Evolutionary conservation across 2,113 vertebrate species (phyloP).

Genomic region (Elaphurus davidianus): DNA sequence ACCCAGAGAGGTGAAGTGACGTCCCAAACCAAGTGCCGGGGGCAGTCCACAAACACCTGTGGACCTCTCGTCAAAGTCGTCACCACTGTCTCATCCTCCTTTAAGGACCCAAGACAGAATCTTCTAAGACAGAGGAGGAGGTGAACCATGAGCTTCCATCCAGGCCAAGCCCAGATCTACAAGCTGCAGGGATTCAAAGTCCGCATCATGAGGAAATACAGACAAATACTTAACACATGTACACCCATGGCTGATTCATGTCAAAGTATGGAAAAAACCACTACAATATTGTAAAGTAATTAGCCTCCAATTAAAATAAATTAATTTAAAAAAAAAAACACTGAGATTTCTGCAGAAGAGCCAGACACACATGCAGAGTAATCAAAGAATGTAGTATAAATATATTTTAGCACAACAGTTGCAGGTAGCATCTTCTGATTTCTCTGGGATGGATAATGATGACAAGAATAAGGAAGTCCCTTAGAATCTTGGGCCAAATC

Average conservation of each 20-base stretch:
- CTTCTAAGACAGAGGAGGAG: not conserved
- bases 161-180: not conserved
- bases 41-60: accelerated
- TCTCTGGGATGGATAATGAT: not conserved
- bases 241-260: not conserved
- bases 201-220: accelerated
- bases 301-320: not conserved
- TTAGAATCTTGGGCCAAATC: not conserved
- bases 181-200: not conserved
- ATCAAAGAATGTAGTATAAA: not conserved
- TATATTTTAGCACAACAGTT: not conserved
- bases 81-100: accelerated
- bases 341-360: not conserved
- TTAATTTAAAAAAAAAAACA: not conserved
- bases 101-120: not conserved
- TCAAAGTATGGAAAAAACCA: not conserved
- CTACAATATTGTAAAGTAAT: not conserved
- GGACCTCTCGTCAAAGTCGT: not conserved
- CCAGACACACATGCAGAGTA: not conserved
- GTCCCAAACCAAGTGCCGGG: not conserved
- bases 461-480: too few species aligned
- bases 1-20: not conserved
- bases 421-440: not conserved
- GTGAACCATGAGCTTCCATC: not conserved
- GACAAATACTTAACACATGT: not conserved